Percentiles rank a stretch among this genome's conserved stretches.
phyloP scores from a whole-genome alignment of 1,140 invertebrate genomes.

The Papilio polytes region DNA sequence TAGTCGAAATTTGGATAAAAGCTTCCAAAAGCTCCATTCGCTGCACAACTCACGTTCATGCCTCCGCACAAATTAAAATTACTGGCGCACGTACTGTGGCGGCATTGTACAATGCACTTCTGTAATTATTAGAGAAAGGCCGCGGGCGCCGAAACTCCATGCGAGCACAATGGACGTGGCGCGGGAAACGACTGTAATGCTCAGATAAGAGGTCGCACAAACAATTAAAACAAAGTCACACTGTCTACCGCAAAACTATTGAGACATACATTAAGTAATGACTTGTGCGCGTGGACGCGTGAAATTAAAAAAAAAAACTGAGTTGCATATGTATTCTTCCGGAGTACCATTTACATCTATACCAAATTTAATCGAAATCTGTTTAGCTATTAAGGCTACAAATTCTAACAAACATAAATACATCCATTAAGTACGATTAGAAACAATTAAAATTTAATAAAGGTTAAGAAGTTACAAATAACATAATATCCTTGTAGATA shows the following conservation, averaged over 20 bases:
- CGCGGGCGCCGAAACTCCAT: conserved; percentile 56
- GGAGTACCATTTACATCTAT: too few species aligned
- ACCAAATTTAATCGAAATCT: too few species aligned
- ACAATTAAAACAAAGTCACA: conserved; percentile 9
- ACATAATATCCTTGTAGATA: too few species aligned
- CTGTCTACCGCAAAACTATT: not conserved
- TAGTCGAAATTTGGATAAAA: conserved; percentile 56
- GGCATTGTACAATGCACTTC: conserved; percentile 71
- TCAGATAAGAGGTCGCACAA: conserved; percentile 4
- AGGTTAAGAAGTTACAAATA: too few species aligned
- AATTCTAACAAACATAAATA: too few species aligned
- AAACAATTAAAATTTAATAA: too few species aligned
- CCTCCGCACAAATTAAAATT: conserved; percentile 68
- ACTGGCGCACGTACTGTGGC: conserved; percentile 63
- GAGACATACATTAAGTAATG: not conserved
- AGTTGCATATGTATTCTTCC: too few species aligned
- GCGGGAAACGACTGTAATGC: not conserved
- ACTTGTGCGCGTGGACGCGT: too few species aligned
- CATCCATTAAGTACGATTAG: not conserved
- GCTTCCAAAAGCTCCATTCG: conserved; percentile 64
- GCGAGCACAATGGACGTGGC: not conserved
- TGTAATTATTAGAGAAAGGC: conserved; percentile 75
- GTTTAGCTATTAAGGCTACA: too few species aligned
- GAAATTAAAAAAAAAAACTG: too few species aligned
- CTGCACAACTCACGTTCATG: conserved; percentile 61